Evolutionary conservation across 2,113 vertebrate species (phyloP).

Genomic region (Atrichornis clamosus): DNA sequence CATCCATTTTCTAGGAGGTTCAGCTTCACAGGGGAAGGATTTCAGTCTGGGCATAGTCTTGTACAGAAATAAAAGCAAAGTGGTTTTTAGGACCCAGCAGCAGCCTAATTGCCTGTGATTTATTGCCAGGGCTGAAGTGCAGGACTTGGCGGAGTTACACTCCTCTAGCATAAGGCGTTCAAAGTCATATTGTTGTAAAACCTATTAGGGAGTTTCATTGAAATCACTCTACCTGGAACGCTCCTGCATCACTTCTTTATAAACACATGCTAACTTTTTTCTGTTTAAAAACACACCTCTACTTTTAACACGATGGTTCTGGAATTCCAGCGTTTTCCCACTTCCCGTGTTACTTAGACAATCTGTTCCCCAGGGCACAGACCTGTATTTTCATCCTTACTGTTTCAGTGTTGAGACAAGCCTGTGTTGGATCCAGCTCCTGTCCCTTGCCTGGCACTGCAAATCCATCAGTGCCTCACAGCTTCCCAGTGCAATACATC

Average conservation of each 20-base stretch:
- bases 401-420: background rate
- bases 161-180: background rate
- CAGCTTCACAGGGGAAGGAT: background rate
- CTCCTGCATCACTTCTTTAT: background rate
- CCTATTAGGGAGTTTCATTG: background rate
- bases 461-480: background rate
- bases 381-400: background rate
- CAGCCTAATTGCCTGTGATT: background rate
- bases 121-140: background rate
- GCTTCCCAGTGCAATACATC: background rate
- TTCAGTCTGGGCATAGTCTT: background rate
- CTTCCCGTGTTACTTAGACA: background rate
- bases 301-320: background rate
- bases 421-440: background rate
- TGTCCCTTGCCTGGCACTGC: background rate
- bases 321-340: background rate
- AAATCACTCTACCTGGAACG: background rate
- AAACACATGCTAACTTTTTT: background rate
- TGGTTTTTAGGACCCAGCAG: background rate
- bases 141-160: background rate
- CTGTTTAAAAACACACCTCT: background rate
- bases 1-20: background rate
- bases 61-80: background rate
- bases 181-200: background rate
- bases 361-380: background rate